phyloP scores from a whole-genome alignment of 2,888 invertebrate species.

The Allolobophora icterica region DNA sequence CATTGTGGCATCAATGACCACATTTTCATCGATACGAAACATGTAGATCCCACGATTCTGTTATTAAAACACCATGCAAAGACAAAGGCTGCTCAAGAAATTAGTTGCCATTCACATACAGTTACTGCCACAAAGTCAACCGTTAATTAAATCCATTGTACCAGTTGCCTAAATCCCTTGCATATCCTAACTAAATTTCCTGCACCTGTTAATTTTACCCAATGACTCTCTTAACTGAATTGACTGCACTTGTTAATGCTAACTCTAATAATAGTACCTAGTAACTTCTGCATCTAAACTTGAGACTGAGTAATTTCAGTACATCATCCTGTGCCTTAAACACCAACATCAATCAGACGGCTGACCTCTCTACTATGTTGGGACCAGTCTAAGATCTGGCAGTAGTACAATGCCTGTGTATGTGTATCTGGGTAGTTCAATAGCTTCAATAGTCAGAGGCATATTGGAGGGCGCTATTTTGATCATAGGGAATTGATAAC shows the following conservation, averaged over 20 bases:
- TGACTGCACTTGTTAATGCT: neutral
- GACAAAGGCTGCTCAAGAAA: neutral
- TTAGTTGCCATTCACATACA: neutral
- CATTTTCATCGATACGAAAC: slow-evolving; percentile 92
- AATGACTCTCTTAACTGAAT: neutral
- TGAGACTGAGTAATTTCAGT: neutral
- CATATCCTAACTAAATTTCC: neutral
- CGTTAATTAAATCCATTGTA: neutral
- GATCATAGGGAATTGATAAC: too few relatives aligned
- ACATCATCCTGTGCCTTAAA: too few relatives aligned
- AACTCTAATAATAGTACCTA: neutral
- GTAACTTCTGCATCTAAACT: neutral
- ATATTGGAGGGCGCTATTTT: too few relatives aligned
- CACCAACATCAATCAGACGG: neutral
- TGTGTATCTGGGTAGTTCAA: too few relatives aligned
- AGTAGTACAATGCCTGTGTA: too few relatives aligned
- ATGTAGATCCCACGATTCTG: slow-evolving; percentile 65
- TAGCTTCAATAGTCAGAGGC: too few relatives aligned
- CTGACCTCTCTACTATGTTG: too few relatives aligned
- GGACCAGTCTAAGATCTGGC: too few relatives aligned
- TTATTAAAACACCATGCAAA: neutral
- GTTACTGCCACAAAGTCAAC: neutral
- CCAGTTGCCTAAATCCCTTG: neutral
- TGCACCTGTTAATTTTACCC: neutral
- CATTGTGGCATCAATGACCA: slow-evolving; percentile 96